Conservation (phyloP, 1,140 invertebrate species). For the Maniola jurtina region DNA sequence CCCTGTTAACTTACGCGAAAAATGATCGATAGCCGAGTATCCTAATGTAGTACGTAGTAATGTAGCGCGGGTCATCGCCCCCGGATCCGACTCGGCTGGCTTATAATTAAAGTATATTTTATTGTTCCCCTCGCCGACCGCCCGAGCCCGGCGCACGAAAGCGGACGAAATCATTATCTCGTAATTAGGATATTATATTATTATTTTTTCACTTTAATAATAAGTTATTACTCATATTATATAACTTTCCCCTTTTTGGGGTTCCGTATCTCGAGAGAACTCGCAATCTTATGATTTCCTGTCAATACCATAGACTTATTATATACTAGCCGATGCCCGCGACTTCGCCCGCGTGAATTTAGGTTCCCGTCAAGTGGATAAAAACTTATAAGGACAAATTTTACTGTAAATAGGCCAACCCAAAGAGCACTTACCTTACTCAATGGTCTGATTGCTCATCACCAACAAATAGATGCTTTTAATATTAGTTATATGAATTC, state of each 20-base stretch:
- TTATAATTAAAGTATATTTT: conserved; percentile 76
- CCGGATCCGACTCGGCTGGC: conserved; percentile 47
- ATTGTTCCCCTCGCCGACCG: conserved; percentile 47
- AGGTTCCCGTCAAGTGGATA: no score
- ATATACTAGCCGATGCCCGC: no score
- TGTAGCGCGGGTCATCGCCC: conserved; percentile 50
- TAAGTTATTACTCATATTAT: not conserved
- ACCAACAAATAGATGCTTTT: no score
- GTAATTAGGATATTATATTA: conserved; percentile 44
- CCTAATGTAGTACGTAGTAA: conserved; percentile 36
- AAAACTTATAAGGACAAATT: no score
- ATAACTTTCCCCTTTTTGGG: not conserved
- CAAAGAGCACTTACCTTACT: no score
- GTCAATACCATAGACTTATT: no score
- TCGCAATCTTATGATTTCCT: no score
- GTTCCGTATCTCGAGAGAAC: no score
- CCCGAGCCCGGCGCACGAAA: conserved; percentile 50
- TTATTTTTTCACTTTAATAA: conserved; percentile 1
- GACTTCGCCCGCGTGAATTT: no score
- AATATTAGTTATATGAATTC: no score
- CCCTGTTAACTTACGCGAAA: conserved; percentile 45
- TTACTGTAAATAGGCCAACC: no score
- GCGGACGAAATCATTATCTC: conserved; percentile 67
- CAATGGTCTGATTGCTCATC: no score
- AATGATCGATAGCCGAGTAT: conserved; percentile 55